Evolutionary conservation across 2,888 invertebrate genomes (phyloP).

Genomic region (Drosophila kanekoi): DNA sequence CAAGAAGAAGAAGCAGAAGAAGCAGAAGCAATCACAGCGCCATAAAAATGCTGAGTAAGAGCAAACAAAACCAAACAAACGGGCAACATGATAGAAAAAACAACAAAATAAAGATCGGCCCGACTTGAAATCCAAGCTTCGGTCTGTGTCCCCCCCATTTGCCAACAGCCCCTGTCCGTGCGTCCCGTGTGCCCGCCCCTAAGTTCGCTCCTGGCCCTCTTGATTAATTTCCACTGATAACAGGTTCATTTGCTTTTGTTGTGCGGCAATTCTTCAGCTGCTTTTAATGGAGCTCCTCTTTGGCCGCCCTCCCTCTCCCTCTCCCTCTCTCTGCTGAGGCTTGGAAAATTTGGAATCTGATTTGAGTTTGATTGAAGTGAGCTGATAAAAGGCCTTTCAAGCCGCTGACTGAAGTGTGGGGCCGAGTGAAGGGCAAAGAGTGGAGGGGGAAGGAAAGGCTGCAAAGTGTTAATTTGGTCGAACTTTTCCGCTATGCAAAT

Average conservation of each 20-base stretch:
- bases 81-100: conserved; percentile 26
- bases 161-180: background rate
- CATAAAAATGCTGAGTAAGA: conserved; percentile 79
- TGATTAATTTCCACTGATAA: conserved; percentile 81
- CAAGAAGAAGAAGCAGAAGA: background rate
- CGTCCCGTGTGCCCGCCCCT: background rate
- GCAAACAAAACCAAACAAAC: conserved; percentile 60
- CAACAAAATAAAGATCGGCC: conserved; percentile 32
- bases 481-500: conserved; percentile 69
- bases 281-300: conserved; percentile 41
- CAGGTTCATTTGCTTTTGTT: conserved; percentile 82
- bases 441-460: background rate
- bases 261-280: conserved; percentile 69
- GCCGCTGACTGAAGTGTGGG: background rate
- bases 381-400: conserved; percentile 54
- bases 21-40: conserved; percentile 26
- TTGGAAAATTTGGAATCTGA: conserved; percentile 43
- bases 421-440: background rate
- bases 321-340: conserved; percentile 6
- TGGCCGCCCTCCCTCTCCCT: background rate
- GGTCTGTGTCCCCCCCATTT: background rate
- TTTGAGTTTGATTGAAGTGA: conserved; percentile 60
- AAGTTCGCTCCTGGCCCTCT: conserved; percentile 20
- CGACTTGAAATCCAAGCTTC: conserved; percentile 9
- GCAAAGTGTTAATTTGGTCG: conserved; percentile 52